Percentiles rank a stretch among this genome's conserved stretches.
phyloP scores from a whole-genome alignment of 35 echinoderm and acorn worm species.

The Diadema setosum region DNA sequence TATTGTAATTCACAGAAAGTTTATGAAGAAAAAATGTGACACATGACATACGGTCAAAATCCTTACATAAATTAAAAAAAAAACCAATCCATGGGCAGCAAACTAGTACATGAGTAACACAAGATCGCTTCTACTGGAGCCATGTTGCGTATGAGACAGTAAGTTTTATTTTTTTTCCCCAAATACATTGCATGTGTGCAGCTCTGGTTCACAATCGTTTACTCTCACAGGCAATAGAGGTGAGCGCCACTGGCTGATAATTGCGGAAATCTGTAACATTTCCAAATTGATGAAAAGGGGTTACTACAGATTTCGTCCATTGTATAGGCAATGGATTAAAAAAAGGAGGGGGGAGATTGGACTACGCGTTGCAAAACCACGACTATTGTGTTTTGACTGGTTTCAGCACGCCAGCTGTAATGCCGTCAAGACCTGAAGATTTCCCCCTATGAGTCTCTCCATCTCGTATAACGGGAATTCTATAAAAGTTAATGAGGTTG shows the following conservation, averaged over 20 bases:
- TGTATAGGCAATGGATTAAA: not conserved
- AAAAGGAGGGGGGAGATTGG: not conserved
- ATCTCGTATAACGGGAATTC: not conserved
- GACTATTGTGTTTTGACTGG: not conserved
- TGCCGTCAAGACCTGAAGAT: not conserved
- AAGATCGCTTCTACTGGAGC: not conserved
- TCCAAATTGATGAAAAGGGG: not conserved
- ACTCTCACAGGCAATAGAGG: not conserved
- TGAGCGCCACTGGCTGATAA: not conserved
- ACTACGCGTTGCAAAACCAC: too few relatives aligned
- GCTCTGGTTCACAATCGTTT: not conserved
- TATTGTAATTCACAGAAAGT: not conserved
- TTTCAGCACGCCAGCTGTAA: not conserved
- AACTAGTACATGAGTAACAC: not conserved
- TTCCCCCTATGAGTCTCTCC: not conserved
- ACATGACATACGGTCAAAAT: not conserved
- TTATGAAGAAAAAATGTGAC: not conserved
- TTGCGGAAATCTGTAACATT: not conserved
- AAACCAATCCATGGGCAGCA: not conserved
- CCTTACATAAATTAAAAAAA: slow-evolving; percentile 10
- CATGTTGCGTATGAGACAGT: not conserved
- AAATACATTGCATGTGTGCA: not conserved
- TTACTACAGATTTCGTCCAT: not conserved
- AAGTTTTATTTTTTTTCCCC: not conserved
- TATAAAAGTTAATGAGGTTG: not conserved